Conservation (phyloP, 2,888 invertebrate genomes). For the Calameuta filiformis region DNA sequence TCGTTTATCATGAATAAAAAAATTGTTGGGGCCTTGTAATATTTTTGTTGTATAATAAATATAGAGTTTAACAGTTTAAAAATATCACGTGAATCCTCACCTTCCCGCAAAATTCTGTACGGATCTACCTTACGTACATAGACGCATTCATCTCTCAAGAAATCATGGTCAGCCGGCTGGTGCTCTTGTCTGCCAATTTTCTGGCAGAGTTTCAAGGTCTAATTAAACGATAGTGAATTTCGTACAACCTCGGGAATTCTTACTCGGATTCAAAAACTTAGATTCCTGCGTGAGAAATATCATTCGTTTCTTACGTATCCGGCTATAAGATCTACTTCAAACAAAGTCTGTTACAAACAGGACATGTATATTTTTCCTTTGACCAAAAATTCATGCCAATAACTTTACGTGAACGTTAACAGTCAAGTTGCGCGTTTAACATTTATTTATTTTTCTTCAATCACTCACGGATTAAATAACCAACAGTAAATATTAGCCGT, state of each 20-base stretch:
- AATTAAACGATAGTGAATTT: slow-evolving; percentile 17
- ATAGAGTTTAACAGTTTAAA: neutral
- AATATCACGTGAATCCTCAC: neutral
- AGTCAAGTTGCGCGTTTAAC: neutral
- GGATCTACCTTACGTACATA: neutral
- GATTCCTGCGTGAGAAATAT: neutral
- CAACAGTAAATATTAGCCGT: neutral
- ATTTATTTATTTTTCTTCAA: neutral
- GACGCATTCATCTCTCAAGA: neutral
- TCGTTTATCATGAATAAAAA: neutral
- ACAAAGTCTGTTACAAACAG: neutral
- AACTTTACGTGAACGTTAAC: neutral
- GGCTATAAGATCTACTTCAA: neutral
- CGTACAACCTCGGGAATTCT: neutral
- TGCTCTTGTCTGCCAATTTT: slow-evolving; percentile 2
- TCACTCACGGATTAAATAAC: neutral
- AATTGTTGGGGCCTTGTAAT: neutral
- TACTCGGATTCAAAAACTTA: slow-evolving; percentile 28
- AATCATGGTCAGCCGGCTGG: neutral
- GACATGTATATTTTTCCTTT: neutral
- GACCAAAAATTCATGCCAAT: neutral
- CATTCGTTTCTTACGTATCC: neutral
- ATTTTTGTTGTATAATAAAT: neutral
- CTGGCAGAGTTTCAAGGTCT: slow-evolving; percentile 22
- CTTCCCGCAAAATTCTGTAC: neutral